Conservation (phyloP, 2,113 vertebrate genomes). For the Oryzias celebensis region DNA sequence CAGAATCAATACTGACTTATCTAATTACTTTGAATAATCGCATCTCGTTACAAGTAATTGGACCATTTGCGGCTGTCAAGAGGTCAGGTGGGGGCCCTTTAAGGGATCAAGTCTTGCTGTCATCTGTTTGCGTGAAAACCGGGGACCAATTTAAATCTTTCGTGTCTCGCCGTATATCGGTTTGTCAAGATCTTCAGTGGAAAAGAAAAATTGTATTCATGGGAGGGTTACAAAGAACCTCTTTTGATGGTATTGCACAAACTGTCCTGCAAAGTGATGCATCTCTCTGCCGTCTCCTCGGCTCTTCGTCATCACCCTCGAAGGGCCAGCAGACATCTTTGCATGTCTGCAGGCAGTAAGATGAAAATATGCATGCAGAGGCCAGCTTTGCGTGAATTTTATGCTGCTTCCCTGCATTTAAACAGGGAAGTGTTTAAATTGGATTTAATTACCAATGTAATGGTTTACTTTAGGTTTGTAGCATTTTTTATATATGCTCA, state of each 20-base stretch:
- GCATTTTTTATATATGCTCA: constrained; percentile 27
- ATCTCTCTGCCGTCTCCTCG: constrained; percentile 39
- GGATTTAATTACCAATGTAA: too few relatives aligned
- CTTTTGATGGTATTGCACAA: constrained; percentile 36
- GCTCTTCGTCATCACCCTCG: constrained; percentile 35
- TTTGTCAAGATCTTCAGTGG: constrained; percentile 15
- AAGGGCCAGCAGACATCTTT: constrained; percentile 27
- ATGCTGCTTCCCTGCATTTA: constrained; percentile 2
- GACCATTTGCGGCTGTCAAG: constrained; percentile 1
- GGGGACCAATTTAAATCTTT: constrained; percentile 30
- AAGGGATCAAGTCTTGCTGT: constrained; percentile 25
- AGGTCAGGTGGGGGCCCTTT: constrained; percentile 43
- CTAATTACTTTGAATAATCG: constrained; percentile 24
- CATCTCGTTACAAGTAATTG: constrained; percentile 31
- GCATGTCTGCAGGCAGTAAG: constrained; percentile 9
- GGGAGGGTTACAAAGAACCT: constrained; percentile 10
- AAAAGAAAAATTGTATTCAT: constrained; percentile 46
- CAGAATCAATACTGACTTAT: constrained; percentile 25
- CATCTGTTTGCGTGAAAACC: constrained; percentile 31
- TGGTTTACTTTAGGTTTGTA: too few relatives aligned
- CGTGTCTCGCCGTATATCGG: constrained; percentile 23
- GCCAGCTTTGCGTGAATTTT: background rate
- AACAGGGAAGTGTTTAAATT: background rate
- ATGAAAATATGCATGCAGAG: constrained; percentile 8
- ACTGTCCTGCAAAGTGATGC: constrained; percentile 29